Conservation (phyloP, 2,113 vertebrate species). For the Ammodytes dubius region DNA sequence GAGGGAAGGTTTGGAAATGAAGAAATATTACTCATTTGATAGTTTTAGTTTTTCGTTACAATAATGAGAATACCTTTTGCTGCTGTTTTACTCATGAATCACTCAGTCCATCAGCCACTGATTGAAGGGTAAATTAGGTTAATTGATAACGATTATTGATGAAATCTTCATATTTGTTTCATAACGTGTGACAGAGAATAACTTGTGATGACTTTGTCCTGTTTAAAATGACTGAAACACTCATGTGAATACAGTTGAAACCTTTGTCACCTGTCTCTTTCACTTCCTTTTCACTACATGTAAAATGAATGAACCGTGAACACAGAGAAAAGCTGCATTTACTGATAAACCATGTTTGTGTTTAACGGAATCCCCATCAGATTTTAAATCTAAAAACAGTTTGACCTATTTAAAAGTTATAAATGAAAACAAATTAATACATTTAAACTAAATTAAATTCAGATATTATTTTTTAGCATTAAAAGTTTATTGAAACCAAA, state of each 20-base stretch:
- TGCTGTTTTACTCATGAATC: constrained; percentile 1
- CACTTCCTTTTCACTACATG: no score
- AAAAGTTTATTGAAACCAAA: not conserved
- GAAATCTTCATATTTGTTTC: not conserved
- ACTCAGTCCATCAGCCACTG: not conserved
- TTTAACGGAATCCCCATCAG: not conserved
- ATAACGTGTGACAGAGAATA: not conserved
- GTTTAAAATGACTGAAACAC: not conserved
- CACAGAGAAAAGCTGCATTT: no score
- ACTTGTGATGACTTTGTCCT: constrained; percentile 1
- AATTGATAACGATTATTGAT: not conserved
- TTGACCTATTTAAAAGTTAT: not conserved
- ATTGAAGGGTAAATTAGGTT: not conserved
- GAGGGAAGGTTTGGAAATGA: not conserved
- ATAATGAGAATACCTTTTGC: not conserved
- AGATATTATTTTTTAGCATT: not conserved
- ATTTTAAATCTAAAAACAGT: not conserved
- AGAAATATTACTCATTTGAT: not conserved
- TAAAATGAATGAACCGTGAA: no score
- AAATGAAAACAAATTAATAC: not conserved
- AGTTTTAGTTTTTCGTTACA: not conserved
- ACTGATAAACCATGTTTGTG: not conserved
- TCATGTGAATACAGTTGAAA: no score
- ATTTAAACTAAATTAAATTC: not conserved
- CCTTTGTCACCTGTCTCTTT: no score